Conservation (phyloP, 1,140 invertebrate species). For the Drosophila parabipectinata region DNA sequence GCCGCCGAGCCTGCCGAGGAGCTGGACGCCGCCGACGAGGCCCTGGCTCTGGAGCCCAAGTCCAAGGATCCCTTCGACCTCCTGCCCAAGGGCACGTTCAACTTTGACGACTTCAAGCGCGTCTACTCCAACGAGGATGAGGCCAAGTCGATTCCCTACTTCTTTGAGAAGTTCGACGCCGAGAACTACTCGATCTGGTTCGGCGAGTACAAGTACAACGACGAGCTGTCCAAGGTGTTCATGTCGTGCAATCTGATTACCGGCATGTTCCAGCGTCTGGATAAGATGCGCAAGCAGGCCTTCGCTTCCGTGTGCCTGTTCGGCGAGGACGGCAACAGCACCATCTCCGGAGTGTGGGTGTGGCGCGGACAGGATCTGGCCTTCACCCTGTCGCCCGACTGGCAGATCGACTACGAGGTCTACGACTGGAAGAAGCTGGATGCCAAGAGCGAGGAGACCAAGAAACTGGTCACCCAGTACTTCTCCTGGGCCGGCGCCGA, state of each 20-base stretch:
- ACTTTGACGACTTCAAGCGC: conserved; percentile 98
- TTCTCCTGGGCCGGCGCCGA: conserved; percentile 96
- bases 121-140: conserved; percentile 99
- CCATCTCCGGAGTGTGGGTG: conserved; percentile 98
- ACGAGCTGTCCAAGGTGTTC: conserved; percentile 96
- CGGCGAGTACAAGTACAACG: conserved; percentile 97
- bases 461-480: conserved; percentile 96
- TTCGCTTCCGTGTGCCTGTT: conserved; percentile 98
- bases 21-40: conserved; percentile 88
- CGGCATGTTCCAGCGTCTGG: conserved; percentile 98
- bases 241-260: conserved; percentile 98
- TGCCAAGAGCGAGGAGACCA: conserved; percentile 91
- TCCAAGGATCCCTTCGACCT: conserved; percentile 96
- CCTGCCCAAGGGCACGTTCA: conserved; percentile 95
- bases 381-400: conserved; percentile 94
- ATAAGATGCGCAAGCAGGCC: conserved; percentile 98
- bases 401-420: conserved; percentile 98
- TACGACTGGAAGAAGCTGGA: conserved; percentile 99
- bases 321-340: conserved; percentile 95
- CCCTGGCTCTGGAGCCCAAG: conserved; percentile 91
- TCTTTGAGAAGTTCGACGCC: conserved; percentile 99
- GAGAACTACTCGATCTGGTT: conserved; percentile 99
- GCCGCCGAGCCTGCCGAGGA: conserved; percentile 87
- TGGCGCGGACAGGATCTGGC: conserved; percentile 98
- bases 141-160: conserved; percentile 96